phyloP scores from a whole-genome alignment of 2,888 invertebrate genomes.

The Spicauda simplicius region DNA sequence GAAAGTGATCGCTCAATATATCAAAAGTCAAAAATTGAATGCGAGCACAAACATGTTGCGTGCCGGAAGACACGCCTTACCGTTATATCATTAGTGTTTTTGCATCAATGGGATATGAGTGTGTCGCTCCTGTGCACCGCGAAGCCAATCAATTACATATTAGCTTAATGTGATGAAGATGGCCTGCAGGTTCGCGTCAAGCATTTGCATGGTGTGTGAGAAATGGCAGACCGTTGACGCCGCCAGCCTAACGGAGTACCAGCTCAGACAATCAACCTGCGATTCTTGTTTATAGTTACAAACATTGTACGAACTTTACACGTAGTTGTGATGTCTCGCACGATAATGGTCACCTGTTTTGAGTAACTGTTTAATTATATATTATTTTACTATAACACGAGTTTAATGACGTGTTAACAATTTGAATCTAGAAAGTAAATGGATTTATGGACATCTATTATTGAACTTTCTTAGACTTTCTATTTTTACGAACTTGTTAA shows the following conservation, averaged over 20 bases:
- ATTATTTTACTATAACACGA: not conserved
- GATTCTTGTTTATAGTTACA: conserved; percentile 59
- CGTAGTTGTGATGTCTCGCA: not conserved
- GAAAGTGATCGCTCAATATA: conserved; percentile 35
- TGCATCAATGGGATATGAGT: conserved; percentile 78
- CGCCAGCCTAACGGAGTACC: conserved; percentile 58
- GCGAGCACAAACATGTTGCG: conserved; percentile 34
- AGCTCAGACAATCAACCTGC: conserved; percentile 60
- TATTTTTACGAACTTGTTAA: too few species aligned
- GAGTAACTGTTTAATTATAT: not conserved
- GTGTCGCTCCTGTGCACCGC: conserved; percentile 64
- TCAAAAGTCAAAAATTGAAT: conserved; percentile 37
- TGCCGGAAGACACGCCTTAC: conserved; percentile 56
- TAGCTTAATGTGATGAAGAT: conserved; percentile 80
- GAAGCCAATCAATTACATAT: conserved; percentile 83
- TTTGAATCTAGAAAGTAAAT: not conserved
- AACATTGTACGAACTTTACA: not conserved
- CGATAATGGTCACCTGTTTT: conserved; percentile 5
- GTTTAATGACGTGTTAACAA: not conserved
- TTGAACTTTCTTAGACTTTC: not conserved
- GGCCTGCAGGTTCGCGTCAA: conserved; percentile 60
- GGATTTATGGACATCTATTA: not conserved
- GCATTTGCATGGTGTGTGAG: conserved; percentile 69
- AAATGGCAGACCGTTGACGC: conserved; percentile 55
- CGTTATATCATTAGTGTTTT: conserved; percentile 81